phyloP scores from a whole-genome alignment of 2,113 vertebrate species.

The Daboia siamensis region DNA sequence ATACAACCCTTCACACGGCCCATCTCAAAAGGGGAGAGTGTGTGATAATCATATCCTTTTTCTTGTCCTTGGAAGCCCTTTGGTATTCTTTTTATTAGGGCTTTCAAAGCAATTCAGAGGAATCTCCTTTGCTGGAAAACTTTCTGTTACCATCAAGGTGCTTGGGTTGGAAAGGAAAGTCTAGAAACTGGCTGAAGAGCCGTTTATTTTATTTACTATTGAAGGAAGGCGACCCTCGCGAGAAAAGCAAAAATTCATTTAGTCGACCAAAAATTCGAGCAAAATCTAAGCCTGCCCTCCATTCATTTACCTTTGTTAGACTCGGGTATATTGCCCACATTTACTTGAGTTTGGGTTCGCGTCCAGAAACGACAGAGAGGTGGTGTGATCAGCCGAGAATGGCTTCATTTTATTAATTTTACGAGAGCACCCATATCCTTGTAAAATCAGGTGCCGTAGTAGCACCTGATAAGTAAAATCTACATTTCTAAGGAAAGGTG shows the following conservation, averaged over 20 bases:
- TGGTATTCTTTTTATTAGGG: neutral
- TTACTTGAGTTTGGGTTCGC: neutral
- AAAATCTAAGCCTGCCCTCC: neutral
- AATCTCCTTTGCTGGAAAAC: neutral
- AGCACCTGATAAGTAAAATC: neutral
- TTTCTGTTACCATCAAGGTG: neutral
- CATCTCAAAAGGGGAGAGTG: too few species aligned
- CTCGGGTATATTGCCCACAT: neutral
- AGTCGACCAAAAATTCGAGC: too few species aligned
- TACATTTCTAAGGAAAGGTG: neutral
- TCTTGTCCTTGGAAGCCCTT: neutral
- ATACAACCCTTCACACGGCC: neutral
- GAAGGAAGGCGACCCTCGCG: too few species aligned
- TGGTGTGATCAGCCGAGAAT: neutral
- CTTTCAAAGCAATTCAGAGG: neutral
- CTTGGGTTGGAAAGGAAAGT: neutral
- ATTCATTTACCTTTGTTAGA: neutral
- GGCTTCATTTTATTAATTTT: neutral
- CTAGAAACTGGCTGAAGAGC: neutral
- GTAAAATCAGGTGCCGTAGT: neutral
- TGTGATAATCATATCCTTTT: neutral
- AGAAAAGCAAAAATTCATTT: neutral
- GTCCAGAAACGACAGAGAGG: too few species aligned
- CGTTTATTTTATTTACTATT: neutral
- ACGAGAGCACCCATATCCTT: neutral